These are phyloP conservation scores for Hanleya hanleyi DNA, from an alignment of 2,888 invertebrate genomes.

Conservation along the genomic window DNA sequence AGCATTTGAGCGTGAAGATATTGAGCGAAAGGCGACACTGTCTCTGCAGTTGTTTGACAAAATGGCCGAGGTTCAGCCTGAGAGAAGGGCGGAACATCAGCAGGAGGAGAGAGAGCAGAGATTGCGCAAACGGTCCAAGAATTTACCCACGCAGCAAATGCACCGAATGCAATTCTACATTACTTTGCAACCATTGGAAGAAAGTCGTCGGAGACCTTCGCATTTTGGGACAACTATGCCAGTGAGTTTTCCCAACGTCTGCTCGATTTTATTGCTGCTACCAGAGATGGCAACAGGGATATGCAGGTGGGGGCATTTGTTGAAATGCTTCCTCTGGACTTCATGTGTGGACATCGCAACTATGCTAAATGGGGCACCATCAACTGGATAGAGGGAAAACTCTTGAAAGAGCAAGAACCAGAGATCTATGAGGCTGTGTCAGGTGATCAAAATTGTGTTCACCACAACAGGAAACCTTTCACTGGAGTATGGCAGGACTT, in stretches of 20 bases:
- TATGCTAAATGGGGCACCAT: neutral
- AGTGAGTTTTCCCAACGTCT: neutral
- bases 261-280: neutral
- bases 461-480: conserved; percentile 12
- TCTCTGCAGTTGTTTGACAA: neutral
- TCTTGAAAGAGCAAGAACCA: neutral
- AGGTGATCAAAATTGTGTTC: neutral
- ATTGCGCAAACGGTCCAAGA: neutral
- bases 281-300: neutral
- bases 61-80: neutral
- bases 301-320: neutral
- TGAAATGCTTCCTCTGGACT: neutral
- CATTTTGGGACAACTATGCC: neutral
- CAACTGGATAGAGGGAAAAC: neutral
- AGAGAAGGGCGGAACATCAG: no score
- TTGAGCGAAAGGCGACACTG: neutral
- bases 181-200: neutral
- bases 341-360: neutral
- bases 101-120: no score
- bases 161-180: neutral
- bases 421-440: neutral
- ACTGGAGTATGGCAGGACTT: conserved; percentile 24
- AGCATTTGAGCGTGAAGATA: neutral
- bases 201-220: neutral
- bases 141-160: neutral